Evolutionary conservation across 1,140 invertebrate species (phyloP).

Genomic region (Lycorma delicatula): DNA sequence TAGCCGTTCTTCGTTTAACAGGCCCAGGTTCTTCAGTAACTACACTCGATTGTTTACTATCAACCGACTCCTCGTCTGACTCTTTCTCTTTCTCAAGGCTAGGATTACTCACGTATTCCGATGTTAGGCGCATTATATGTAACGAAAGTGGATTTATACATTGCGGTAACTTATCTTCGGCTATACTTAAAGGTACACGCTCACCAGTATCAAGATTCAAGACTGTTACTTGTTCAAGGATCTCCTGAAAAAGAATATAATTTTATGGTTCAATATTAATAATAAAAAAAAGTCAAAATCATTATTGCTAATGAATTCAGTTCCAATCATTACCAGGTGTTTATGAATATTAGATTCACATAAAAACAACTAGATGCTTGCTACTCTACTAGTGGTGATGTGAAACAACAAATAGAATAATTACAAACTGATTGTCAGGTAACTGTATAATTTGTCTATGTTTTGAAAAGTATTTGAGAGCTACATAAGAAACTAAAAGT

Average conservation of each 20-base stretch:
- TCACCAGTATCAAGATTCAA: conserved; percentile 91
- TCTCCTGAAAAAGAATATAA: conserved; percentile 58
- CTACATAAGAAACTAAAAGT: no score
- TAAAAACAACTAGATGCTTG: no score
- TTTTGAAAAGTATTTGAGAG: no score
- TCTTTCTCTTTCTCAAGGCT: conserved; percentile 57
- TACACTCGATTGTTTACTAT: conserved; percentile 59
- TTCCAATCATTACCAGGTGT: no score
- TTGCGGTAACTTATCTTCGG: conserved; percentile 81
- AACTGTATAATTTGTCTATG: no score
- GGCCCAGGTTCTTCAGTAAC: conserved; percentile 42
- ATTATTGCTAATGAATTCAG: no score
- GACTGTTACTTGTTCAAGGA: conserved; percentile 85
- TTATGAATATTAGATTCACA: no score
- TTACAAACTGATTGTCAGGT: no score
- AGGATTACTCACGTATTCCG: conserved; percentile 73
- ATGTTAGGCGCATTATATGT: conserved; percentile 89
- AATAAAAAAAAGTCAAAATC: no score
- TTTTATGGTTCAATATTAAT: no score
- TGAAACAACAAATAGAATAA: no score
- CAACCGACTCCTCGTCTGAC: conserved; percentile 78
- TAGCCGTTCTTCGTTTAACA: conserved; percentile 47
- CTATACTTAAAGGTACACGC: conserved; percentile 75
- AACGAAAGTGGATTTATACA: conserved; percentile 81
- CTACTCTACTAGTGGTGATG: no score